Evolutionary conservation across 1,140 invertebrate species (phyloP), one percentile per base, ranked within the genome.

Genomic region (Nephotettix cincticeps): DNA sequence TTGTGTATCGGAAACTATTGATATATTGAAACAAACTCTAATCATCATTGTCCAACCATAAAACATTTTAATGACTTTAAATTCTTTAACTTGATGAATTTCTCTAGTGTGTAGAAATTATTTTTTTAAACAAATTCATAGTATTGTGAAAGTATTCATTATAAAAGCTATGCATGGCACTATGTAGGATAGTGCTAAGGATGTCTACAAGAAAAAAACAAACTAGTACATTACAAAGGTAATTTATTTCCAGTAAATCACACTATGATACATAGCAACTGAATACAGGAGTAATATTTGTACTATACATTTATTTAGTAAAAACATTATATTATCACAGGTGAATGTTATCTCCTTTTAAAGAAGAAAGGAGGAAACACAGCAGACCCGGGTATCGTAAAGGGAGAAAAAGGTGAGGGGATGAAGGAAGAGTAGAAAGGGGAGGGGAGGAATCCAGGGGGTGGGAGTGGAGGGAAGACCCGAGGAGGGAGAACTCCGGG

Each of bases 401-500:
- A 61, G 23, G 56, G 47, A 51, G 21, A n/a, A n/a, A 11, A 51
- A n/a, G 47, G 47, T 4, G 47, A 17, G n/a, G 47, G 47, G 14
- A 51, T 17, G 47, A 51, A 51, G 19, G 47, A 36, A n/a, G 28
- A 64, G 11, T 19, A 27, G 29, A 64, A 64, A 11, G 28, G 27
- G 14, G 61, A n/a, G n/a, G 61, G 40, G 40, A 45, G 45, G 36
- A 29, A 2, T 21, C 27, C 27, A 2, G 23, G 40, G 2, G 28
- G 40, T 9, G 80, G 19, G 13, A 75, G 80, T 54, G 76, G 82
- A 25, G 74, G 75, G 70, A 73, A 70, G 9, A 25, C 27, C 32
- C 0, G 58, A 28, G 61, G 47, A 68, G 73, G 74, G 69, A 73
- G 68, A 30, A 45, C 73, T 66, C n/a, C 0, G 21, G 56, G 21